These are phyloP conservation scores for Cheilosia soror DNA, from an alignment of 2,888 invertebrate genomes.

Conservation along the genomic window DNA sequence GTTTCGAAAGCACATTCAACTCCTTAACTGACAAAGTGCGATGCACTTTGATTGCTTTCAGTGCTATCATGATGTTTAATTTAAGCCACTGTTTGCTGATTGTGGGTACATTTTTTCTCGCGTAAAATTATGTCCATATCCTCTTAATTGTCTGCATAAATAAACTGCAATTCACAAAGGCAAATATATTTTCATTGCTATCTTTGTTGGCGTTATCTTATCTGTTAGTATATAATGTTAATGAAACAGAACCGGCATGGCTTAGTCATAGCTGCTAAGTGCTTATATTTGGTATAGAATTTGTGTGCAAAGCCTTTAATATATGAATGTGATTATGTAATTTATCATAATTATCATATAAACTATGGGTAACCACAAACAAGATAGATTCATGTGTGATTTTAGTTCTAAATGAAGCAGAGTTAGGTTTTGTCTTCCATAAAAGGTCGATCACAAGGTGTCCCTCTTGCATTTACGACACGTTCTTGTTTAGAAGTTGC, in stretches of 20 bases:
- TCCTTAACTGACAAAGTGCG: neutral
- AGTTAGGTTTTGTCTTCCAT: too few species aligned
- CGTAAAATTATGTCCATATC: neutral
- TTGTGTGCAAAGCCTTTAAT: neutral
- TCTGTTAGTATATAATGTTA: slow-evolving; percentile 2
- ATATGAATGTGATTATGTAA: too few species aligned
- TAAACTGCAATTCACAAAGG: slow-evolving; percentile 3
- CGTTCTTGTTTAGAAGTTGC: too few species aligned
- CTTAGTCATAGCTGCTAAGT: neutral
- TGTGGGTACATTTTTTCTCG: neutral
- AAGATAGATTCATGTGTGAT: too few species aligned
- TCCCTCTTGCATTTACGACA: too few species aligned
- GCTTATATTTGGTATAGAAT: neutral
- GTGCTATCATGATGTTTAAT: neutral
- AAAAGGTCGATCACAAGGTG: too few species aligned
- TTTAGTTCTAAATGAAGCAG: too few species aligned
- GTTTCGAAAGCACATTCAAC: neutral
- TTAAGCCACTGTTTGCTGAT: neutral
- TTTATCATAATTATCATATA: too few species aligned
- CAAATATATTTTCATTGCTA: neutral
- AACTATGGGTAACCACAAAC: too few species aligned
- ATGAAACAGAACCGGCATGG: neutral
- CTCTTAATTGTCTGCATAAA: slow-evolving; percentile 6
- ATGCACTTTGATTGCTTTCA: neutral
- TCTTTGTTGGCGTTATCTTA: slow-evolving; percentile 2